Evolutionary conservation across 2,797 vertebrate genomes (phyloP), one percentile per base, ranked within the genome.

Genomic region (Thalassophryne amazonica): DNA sequence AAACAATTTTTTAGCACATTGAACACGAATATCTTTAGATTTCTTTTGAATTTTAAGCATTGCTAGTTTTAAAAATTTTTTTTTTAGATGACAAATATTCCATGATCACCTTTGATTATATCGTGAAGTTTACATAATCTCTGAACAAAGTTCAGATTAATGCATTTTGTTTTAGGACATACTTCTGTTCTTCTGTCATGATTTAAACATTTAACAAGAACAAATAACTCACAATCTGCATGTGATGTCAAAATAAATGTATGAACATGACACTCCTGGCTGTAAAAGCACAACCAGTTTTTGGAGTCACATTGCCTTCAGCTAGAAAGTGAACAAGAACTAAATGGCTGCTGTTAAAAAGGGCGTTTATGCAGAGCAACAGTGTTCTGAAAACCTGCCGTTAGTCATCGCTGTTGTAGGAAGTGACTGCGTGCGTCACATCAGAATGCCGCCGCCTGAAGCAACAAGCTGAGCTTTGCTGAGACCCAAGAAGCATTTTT

Each of bases 321-420:
- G 30, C 24, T 5, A 13, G 17, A 33, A 21, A 0, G 10, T 4
- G 24, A 6, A 19, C 24, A 20, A 30, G 18, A 28, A 34, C 41
- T 5, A 19, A 63, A 35, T 20, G 9, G 34, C 55, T 48, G 40
- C 40, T 50, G 49, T 47, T 67, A 52, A 65, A 67, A n/a, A 45
- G 28, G 29, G 7, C 3, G 15, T 66, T 38, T 49, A 40, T 41
- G 52, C 67, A 41, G 50, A 45, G 31, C 39, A 33, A 22, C 14
- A n/a, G 23, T 14, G 0, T 33, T 51, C 7, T 42, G 61, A 73
- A 54, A 58, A 70, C 37, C 29, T 39, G 18, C 37, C 73, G 50
- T 76, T 46, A 59, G 69, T 80, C 71, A 72, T 68, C 55, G 6
- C 20, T 15, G 55, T 7, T 23, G 39, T 61, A 73, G 59, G 73